phyloP scores from a whole-genome alignment of 2,888 invertebrate species.

The Epistrophe grossulariae region DNA sequence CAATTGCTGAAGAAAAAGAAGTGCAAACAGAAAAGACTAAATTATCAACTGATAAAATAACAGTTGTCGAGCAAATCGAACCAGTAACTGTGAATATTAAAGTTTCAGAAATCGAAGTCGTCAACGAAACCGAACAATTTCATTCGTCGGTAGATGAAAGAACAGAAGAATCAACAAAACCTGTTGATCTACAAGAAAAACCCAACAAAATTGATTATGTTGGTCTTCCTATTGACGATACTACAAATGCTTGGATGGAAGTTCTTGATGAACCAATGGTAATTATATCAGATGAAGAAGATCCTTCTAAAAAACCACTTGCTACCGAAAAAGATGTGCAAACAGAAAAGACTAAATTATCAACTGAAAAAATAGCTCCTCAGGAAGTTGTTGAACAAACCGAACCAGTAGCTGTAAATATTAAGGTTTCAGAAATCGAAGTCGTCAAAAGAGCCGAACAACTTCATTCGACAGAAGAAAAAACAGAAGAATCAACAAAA shows the following conservation, averaged over 20 bases:
- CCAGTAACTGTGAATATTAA: background rate
- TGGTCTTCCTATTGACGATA: conserved; percentile 80
- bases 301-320: background rate
- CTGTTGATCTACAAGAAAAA: conserved; percentile 24
- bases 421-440: background rate
- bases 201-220: conserved; percentile 78
- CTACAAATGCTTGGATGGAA: conserved; percentile 80
- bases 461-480: background rate
- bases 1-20: too few relatives aligned
- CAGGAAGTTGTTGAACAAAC: conserved; percentile 14
- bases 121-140: background rate
- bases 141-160: too few relatives aligned
- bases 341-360: background rate
- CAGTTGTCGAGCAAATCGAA: background rate
- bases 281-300: conserved; percentile 75
- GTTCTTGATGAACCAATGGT: conserved; percentile 79
- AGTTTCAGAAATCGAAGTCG: background rate
- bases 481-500: background rate
- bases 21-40: too few relatives aligned
- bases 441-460: background rate
- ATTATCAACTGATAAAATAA: too few relatives aligned
- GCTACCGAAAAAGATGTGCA: conserved; percentile 69
- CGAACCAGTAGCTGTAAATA: background rate
- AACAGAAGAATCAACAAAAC: background rate
- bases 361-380: background rate